These are phyloP conservation scores for Microplitis manilae DNA, from an alignment of 2,888 invertebrate genomes.

Conservation along the genomic window DNA sequence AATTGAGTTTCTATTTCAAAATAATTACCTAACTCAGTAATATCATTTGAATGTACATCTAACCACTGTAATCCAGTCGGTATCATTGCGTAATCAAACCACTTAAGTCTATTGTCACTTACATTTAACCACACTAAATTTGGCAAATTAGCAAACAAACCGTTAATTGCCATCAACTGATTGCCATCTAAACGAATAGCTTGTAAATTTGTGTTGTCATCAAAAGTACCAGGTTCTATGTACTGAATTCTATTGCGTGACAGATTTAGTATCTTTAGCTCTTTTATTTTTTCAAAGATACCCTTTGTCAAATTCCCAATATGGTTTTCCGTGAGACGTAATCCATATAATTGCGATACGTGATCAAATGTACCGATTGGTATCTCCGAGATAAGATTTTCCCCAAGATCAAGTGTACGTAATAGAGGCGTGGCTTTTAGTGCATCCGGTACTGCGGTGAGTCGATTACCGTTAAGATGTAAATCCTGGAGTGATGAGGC, in stretches of 20 bases:
- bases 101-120: slow-evolving; percentile 86
- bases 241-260: slow-evolving; percentile 87
- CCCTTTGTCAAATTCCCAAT: slow-evolving; percentile 86
- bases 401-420: slow-evolving; percentile 86
- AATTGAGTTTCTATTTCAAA: slow-evolving; percentile 87
- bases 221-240: slow-evolving; percentile 85
- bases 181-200: slow-evolving; percentile 88
- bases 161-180: slow-evolving; percentile 84
- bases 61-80: slow-evolving; percentile 88
- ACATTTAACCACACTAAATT: slow-evolving; percentile 89
- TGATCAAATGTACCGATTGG: slow-evolving; percentile 86
- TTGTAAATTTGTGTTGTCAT: slow-evolving; percentile 83
- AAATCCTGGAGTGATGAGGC: slow-evolving; percentile 86
- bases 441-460: slow-evolving; percentile 83
- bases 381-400: slow-evolving; percentile 86
- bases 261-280: slow-evolving; percentile 86
- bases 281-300: slow-evolving; percentile 84
- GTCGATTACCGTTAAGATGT: slow-evolving; percentile 86
- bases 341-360: slow-evolving; percentile 85
- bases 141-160: slow-evolving; percentile 85
- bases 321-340: slow-evolving; percentile 88
- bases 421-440: slow-evolving; percentile 83
- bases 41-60: slow-evolving; percentile 88
- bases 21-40: slow-evolving; percentile 87
- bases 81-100: slow-evolving; percentile 89